A percentile compares a stretch with the other conserved stretches of the same genome.
Conservation (phyloP, 2,888 invertebrate genomes). For the Lamellibrachia columna region DNA sequence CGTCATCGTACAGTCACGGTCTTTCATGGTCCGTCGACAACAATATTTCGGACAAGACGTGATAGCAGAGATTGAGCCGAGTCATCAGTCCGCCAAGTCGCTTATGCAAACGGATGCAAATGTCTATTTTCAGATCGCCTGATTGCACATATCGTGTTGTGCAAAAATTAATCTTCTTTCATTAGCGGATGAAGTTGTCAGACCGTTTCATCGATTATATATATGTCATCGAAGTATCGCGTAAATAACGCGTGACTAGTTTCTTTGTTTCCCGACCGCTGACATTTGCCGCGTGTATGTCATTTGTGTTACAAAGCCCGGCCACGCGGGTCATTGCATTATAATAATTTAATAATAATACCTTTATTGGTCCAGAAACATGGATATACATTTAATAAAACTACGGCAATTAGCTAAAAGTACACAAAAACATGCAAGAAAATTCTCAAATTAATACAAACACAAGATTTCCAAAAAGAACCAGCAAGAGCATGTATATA, state of each 20-base stretch:
- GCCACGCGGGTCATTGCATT: neutral
- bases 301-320: neutral
- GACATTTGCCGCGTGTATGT: neutral
- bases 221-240: neutral
- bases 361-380: no score
- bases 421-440: no score
- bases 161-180: neutral
- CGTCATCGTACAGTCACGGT: neutral
- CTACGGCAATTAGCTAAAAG: no score
- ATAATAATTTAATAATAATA: neutral
- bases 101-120: neutral
- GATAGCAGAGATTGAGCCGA: neutral
- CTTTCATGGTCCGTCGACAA: neutral
- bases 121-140: neutral
- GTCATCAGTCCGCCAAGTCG: neutral
- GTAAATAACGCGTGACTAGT: neutral
- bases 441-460: no score
- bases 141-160: neutral
- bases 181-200: neutral
- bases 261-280: neutral
- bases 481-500: no score
- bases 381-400: no score
- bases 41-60: neutral
- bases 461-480: no score
- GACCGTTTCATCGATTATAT: neutral